Percentiles rank a stretch among this genome's conserved stretches.
Conservation (phyloP, 2,888 invertebrate genomes). For the Cyaniris semiargus region DNA sequence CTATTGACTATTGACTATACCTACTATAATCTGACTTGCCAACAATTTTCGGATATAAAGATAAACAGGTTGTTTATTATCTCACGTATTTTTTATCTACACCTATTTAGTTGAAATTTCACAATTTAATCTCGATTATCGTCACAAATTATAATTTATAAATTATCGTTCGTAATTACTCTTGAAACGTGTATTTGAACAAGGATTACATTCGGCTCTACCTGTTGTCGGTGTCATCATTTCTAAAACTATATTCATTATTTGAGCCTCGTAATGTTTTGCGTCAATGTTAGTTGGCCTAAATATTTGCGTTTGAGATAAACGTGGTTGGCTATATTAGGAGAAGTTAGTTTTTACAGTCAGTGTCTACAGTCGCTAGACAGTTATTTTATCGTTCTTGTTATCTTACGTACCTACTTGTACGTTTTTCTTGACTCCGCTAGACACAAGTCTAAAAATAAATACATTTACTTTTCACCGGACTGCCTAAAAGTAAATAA, state of each 20-base stretch:
- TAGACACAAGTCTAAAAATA: too few relatives aligned
- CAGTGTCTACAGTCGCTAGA: not conserved
- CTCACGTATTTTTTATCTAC: constrained; percentile 3
- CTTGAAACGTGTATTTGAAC: not conserved
- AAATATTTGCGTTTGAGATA: constrained; percentile 5
- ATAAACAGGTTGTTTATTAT: not conserved
- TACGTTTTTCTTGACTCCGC: too few relatives aligned
- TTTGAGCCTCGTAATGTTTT: not conserved
- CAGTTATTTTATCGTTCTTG: not conserved
- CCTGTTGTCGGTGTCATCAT: too few relatives aligned
- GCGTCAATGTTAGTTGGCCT: not conserved
- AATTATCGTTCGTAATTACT: not conserved
- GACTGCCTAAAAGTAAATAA: too few relatives aligned
- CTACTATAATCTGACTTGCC: not conserved
- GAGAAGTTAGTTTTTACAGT: not conserved
- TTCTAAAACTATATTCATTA: too few relatives aligned
- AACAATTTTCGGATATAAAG: not conserved
- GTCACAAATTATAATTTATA: not conserved
- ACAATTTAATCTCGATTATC: not conserved
- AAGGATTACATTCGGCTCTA: too few relatives aligned
- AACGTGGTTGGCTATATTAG: not conserved
- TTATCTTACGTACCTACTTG: not conserved
- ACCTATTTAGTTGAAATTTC: not conserved
- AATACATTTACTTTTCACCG: too few relatives aligned
- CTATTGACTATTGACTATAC: not conserved